Percentiles rank a stretch among this genome's conserved stretches.
Evolutionary conservation across 2,888 invertebrate genomes (phyloP).

Genomic region (Hoplodrina ambigua): DNA sequence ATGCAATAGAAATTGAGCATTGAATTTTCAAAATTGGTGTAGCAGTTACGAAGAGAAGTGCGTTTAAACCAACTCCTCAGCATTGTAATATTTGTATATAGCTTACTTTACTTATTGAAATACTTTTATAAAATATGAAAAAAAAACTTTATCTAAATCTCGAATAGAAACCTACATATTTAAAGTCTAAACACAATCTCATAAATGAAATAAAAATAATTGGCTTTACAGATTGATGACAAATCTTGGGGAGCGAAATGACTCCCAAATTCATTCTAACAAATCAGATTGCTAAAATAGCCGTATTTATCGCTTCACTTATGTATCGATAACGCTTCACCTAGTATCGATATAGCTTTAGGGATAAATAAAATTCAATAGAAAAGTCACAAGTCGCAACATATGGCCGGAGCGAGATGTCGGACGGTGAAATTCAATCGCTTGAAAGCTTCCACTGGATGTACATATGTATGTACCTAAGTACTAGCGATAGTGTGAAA

Average conservation of each 20-base stretch:
- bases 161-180: too few species aligned
- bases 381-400: conserved; percentile 73
- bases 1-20: too few species aligned
- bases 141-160: too few species aligned
- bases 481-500: conserved; percentile 58
- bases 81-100: too few species aligned
- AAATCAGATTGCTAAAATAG: conserved; percentile 64
- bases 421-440: conserved; percentile 70
- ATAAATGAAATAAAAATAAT: conserved; percentile 15
- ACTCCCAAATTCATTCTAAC: conserved; percentile 39
- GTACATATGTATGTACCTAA: conserved; percentile 19
- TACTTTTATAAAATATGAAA: too few species aligned
- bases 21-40: too few species aligned
- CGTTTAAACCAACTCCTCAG: too few species aligned
- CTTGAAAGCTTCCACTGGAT: conserved; percentile 66
- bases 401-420: conserved; percentile 72
- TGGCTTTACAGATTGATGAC: conserved; percentile 5
- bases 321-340: conserved; percentile 42
- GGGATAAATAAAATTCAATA: conserved; percentile 73
- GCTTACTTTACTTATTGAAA: too few species aligned
- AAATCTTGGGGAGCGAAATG: conserved; percentile 18
- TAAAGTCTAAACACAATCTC: conserved; percentile 5
- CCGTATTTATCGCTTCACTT: conserved; percentile 57
- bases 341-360: conserved; percentile 47
- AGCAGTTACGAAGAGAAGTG: too few species aligned